Evolutionary conservation across 2,888 invertebrate genomes (phyloP).

Genomic region (Eupithecia abbreviata): DNA sequence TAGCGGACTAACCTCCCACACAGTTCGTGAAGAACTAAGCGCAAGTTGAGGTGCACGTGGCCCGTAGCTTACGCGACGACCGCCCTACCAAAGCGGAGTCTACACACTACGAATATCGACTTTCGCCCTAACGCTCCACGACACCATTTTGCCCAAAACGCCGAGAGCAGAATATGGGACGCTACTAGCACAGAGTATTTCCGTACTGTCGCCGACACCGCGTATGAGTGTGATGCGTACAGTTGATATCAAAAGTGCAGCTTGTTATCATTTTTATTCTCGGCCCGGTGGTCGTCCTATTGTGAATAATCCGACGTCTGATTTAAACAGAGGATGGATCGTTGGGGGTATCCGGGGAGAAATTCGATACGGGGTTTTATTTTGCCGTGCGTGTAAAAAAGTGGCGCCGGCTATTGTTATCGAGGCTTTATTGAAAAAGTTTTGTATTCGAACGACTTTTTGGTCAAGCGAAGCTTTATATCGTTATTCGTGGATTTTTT

Average conservation of each 20-base stretch:
- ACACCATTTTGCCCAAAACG: conserved; percentile 69
- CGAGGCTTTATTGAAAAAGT: conserved; percentile 73
- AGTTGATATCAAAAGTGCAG: conserved; percentile 73
- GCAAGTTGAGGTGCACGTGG: conserved; percentile 82
- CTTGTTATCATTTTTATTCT: conserved; percentile 49
- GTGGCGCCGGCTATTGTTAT: conserved; percentile 67
- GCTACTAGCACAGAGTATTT: conserved; percentile 74
- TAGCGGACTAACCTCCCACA: conserved; percentile 82
- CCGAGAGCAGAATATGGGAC: conserved; percentile 79
- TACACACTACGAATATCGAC: conserved; percentile 73
- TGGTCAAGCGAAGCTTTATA: conserved; percentile 43
- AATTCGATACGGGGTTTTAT: conserved; percentile 67
- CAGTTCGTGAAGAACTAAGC: conserved; percentile 82
- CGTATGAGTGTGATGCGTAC: conserved; percentile 62
- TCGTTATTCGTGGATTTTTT: not conserved
- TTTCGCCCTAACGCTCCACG: conserved; percentile 70
- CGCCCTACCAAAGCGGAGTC: conserved; percentile 77
- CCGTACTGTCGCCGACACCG: conserved; percentile 67
- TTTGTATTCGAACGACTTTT: conserved; percentile 64
- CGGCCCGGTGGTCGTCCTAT: conserved; percentile 49
- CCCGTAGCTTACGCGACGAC: conserved; percentile 79
- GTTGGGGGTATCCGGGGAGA: conserved; percentile 58
- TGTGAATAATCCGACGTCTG: conserved; percentile 52
- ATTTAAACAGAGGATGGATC: conserved; percentile 56
- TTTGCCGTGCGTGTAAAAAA: conserved; percentile 59